These are phyloP conservation scores for Tillus elongatus DNA, from an alignment of 2,888 invertebrate genomes.

Conservation along the genomic window DNA sequence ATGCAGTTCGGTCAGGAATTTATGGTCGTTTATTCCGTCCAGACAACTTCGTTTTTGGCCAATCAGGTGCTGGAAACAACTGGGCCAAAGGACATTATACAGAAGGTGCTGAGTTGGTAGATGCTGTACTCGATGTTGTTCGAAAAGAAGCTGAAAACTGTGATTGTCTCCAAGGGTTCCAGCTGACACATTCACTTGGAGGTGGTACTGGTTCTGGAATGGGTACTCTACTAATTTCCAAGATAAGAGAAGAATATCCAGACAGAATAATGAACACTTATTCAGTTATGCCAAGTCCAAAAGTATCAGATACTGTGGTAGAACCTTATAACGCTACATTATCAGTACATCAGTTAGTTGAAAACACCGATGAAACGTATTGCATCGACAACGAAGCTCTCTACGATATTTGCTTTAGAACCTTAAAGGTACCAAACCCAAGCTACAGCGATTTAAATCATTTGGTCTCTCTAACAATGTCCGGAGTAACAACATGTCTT, in stretches of 20 bases:
- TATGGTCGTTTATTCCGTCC: conserved; percentile 86
- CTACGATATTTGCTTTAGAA: conserved; percentile 82
- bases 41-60: conserved; percentile 77
- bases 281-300: conserved; percentile 70
- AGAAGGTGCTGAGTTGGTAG: conserved; percentile 78
- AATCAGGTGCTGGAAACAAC: conserved; percentile 70
- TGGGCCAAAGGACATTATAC: conserved; percentile 90
- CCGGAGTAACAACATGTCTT: conserved; percentile 76
- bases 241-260: conserved; percentile 85
- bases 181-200: conserved; percentile 73
- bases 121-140: conserved; percentile 75
- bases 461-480: conserved; percentile 76
- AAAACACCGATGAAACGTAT: conserved; percentile 83
- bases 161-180: conserved; percentile 86
- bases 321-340: conserved; percentile 83
- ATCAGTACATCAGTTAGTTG: conserved; percentile 77
- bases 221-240: conserved; percentile 79
- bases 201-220: conserved; percentile 73
- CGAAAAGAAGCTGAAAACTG: conserved; percentile 84
- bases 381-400: conserved; percentile 76
- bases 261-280: conserved; percentile 84
- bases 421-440: conserved; percentile 76
- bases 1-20: conserved; percentile 74
- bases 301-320: conserved; percentile 69
- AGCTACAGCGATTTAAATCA: conserved; percentile 87